Conservation (phyloP, 1,140 invertebrate species). For the Aphaenogaster floridana region DNA sequence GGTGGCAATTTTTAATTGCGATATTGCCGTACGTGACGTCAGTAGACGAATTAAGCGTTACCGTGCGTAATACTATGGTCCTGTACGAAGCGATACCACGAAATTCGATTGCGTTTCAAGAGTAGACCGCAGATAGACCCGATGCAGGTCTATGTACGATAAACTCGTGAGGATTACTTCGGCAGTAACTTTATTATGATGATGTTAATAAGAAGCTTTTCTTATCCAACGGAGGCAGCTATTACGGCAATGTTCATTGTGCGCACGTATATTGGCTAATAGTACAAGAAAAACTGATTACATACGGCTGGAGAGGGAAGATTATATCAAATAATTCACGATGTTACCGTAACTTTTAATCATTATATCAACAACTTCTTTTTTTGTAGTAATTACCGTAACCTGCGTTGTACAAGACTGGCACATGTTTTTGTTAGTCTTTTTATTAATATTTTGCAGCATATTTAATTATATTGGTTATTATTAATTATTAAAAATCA, state of each 20-base stretch:
- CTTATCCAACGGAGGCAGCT: neutral
- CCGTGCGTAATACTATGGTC: neutral
- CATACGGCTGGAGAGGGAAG: neutral
- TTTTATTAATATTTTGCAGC: neutral
- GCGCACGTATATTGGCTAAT: neutral
- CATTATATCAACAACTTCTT: conserved; percentile 6
- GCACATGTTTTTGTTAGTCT: neutral
- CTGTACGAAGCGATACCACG: neutral
- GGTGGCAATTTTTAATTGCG: conserved; percentile 54
- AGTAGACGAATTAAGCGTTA: neutral
- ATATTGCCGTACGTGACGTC: conserved; percentile 59
- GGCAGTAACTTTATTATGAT: neutral
- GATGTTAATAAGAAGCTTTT: neutral
- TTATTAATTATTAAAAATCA: conserved; percentile 1
- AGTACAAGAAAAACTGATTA: conserved; percentile 4
- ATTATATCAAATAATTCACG: neutral
- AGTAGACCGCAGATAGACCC: neutral
- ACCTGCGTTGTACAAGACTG: neutral
- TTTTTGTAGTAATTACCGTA: neutral
- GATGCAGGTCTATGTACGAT: conserved; percentile 11
- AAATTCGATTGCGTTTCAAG: conserved; percentile 14
- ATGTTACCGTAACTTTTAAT: conserved; percentile 6
- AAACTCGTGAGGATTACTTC: neutral
- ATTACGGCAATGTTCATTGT: neutral
- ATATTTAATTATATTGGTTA: neutral